Evolutionary conservation across 2,888 invertebrate genomes (phyloP).

Genomic region (Dicyrtoma fusca): DNA sequence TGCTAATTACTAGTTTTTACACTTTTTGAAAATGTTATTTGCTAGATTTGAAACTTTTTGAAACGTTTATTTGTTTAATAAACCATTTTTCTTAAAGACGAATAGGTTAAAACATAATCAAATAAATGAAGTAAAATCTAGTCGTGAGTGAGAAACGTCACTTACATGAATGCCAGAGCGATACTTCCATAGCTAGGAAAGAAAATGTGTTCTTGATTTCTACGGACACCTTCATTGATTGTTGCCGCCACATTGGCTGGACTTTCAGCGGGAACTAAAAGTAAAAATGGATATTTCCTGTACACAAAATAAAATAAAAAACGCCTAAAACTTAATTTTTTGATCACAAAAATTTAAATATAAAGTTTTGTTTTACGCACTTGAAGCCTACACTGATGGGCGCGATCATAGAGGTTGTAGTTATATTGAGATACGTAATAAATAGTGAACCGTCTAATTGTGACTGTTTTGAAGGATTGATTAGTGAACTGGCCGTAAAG

Average conservation of each 20-base stretch:
- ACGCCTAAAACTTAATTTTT: neutral
- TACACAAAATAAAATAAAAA: neutral
- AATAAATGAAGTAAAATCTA: neutral
- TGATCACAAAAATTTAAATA: too few relatives aligned
- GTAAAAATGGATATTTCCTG: conserved; percentile 13
- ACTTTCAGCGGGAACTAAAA: neutral
- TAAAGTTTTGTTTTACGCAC: neutral
- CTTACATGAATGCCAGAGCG: conserved; percentile 5
- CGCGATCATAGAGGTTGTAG: neutral
- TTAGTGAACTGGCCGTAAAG: too few relatives aligned
- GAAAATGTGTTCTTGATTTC: conserved; percentile 15
- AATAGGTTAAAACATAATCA: too few relatives aligned
- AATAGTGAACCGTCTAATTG: too few relatives aligned
- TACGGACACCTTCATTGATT: neutral
- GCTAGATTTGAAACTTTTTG: too few relatives aligned
- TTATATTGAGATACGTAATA: neutral
- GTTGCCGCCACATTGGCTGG: conserved; percentile 1
- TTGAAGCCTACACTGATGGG: neutral
- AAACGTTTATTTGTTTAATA: too few relatives aligned
- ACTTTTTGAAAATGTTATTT: too few relatives aligned
- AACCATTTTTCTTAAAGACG: too few relatives aligned
- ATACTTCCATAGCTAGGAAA: neutral
- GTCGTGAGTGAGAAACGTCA: neutral
- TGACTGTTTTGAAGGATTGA: too few relatives aligned
- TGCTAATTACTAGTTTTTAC: too few relatives aligned